Evolutionary conservation across 1,140 invertebrate genomes (phyloP).

Genomic region (Cotesia vestalis): DNA sequence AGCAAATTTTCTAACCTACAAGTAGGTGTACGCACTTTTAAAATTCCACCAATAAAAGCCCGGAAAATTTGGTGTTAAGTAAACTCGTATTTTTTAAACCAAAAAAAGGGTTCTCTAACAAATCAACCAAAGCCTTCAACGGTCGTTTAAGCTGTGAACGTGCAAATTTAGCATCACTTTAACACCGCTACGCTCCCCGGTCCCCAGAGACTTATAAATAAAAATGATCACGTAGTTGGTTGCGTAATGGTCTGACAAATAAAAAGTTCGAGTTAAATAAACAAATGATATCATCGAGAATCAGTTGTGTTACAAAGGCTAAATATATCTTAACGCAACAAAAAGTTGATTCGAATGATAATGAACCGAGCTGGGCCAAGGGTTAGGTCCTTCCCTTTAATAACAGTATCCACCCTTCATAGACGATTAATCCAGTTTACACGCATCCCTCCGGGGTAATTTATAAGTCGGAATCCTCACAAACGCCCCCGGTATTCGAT

Average conservation of each 20-base stretch:
- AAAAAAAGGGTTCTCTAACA: constrained; percentile 46
- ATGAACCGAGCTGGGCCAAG: neutral
- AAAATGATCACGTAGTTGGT: constrained; percentile 5
- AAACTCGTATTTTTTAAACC: no score
- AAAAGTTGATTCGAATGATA: constrained; percentile 23
- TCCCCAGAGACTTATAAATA: constrained; percentile 27
- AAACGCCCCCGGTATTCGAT: constrained; percentile 63
- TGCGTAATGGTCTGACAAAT: neutral
- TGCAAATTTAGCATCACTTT: constrained; percentile 38
- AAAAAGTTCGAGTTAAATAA: no score
- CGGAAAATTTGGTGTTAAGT: no score
- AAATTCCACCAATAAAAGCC: no score
- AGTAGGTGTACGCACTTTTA: no score
- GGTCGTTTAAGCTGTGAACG: constrained; percentile 60
- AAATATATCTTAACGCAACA: constrained; percentile 7
- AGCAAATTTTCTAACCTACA: no score
- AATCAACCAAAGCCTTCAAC: constrained; percentile 52
- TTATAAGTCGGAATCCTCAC: constrained; percentile 64
- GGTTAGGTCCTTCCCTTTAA: neutral
- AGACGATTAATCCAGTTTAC: constrained; percentile 68
- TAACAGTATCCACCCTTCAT: constrained; percentile 55
- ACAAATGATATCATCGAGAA: no score
- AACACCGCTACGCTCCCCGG: constrained; percentile 16
- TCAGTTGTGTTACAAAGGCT: no score
- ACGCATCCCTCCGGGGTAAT: constrained; percentile 53